Evolutionary conservation across 1,140 invertebrate species (phyloP).

Genomic region (Macrostomum lignano): DNA sequence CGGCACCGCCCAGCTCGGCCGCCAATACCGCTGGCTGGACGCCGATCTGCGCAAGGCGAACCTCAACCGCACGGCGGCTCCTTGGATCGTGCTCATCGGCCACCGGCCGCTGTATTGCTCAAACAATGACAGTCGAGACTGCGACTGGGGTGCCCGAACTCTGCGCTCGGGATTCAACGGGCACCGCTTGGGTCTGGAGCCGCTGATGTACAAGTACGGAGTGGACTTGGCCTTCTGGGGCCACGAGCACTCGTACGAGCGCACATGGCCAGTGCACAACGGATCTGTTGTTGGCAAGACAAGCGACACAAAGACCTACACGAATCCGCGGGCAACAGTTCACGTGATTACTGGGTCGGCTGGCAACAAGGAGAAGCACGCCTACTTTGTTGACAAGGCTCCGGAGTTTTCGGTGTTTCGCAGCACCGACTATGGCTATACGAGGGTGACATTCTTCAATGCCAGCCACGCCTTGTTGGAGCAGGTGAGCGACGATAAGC

Average conservation of each 20-base stretch:
- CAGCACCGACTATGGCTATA: conserved; percentile 68
- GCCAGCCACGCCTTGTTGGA: conserved; percentile 59
- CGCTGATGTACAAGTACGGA: conserved; percentile 51
- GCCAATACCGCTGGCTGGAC: conserved; percentile 62
- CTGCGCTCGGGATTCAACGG: not conserved
- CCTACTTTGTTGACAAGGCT: conserved; percentile 28
- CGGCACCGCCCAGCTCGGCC: conserved; percentile 46
- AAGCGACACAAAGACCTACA: conserved; percentile 44
- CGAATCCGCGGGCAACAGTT: conserved; percentile 50
- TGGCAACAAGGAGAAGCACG: conserved; percentile 36
- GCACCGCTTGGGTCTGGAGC: conserved; percentile 39
- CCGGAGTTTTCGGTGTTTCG: conserved; percentile 52
- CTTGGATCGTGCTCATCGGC: conserved; percentile 21
- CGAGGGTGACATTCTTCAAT: conserved; percentile 48
- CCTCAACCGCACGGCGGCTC: conserved; percentile 12
- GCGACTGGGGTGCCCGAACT: not conserved
- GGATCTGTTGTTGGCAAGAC: conserved; percentile 44
- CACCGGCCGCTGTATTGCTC: conserved; percentile 23
- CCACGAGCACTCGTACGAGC: conserved; percentile 78
- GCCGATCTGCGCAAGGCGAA: conserved; percentile 46
- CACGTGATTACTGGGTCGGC: conserved; percentile 66
- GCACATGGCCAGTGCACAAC: conserved; percentile 69
- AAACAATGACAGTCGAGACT: conserved; percentile 21
- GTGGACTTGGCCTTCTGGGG: conserved; percentile 82
- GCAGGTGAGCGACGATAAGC: conserved; percentile 47